Percentiles rank a stretch among this genome's conserved stretches.
Conservation (phyloP, 2,888 invertebrate species). For the Heliconius aoede region DNA sequence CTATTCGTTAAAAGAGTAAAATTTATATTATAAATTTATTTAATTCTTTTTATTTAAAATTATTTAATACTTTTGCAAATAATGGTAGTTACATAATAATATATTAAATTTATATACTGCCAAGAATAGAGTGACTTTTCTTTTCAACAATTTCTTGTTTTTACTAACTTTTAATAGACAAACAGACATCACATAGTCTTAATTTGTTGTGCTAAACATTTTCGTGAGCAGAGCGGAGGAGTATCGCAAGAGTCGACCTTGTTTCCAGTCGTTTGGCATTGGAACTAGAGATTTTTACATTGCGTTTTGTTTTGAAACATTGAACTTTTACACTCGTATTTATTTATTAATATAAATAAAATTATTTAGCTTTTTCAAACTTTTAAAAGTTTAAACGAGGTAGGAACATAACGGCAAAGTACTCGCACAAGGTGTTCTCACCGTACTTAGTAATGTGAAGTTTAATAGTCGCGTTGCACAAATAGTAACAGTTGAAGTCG, state of each 20-base stretch:
- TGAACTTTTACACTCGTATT: constrained; percentile 52
- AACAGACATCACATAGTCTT: background rate
- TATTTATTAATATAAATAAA: background rate
- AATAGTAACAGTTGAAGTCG: constrained; percentile 50
- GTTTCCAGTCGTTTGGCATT: constrained; percentile 74
- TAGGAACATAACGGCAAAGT: background rate
- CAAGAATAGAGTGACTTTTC: background rate
- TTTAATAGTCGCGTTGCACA: constrained; percentile 49
- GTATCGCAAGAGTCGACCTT: constrained; percentile 73
- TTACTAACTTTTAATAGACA: background rate
- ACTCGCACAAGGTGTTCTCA: constrained; percentile 18
- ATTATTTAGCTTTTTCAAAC: background rate
- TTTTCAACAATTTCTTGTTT: background rate
- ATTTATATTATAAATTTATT: too few relatives aligned
- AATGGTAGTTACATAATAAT: background rate
- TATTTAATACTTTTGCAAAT: background rate
- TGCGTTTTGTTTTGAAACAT: constrained; percentile 56
- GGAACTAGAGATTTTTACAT: constrained; percentile 70
- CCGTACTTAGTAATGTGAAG: constrained; percentile 24
- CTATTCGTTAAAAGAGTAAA: too few relatives aligned
- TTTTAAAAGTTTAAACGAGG: background rate
- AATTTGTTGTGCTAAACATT: background rate
- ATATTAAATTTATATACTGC: background rate
- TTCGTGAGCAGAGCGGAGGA: background rate
- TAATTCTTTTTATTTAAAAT: background rate